Evolutionary conservation across 64 coral and sea anemone genomes (phyloP).

Genomic region (Montipora capricornis): DNA sequence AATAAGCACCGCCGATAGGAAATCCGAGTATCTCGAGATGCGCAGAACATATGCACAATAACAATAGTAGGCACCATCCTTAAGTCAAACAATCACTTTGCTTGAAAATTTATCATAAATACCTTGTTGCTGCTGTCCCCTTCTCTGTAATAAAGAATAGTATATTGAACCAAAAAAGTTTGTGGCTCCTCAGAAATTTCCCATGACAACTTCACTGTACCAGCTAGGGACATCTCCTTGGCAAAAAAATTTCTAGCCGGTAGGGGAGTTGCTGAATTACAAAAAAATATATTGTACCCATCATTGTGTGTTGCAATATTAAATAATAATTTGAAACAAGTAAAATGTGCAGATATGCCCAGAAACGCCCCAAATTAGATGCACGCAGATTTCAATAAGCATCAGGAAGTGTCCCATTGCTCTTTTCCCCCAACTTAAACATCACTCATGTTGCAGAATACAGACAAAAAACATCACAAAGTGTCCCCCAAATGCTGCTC

Average conservation of each 20-base stretch:
- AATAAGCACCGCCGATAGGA: no score
- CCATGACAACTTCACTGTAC: slow-evolving; percentile 33
- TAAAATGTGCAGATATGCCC: not conserved
- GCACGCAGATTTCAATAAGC: no score
- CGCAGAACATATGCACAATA: no score
- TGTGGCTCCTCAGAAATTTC: not conserved
- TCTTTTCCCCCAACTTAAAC: no score
- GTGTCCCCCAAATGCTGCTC: no score
- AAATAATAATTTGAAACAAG: not conserved
- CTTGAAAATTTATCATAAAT: not conserved
- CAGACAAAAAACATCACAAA: no score
- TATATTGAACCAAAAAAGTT: not conserved
- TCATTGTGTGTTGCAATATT: not conserved
- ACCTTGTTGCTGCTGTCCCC: not conserved
- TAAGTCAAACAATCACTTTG: not conserved
- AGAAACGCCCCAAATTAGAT: no score
- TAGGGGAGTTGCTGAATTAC: slow-evolving; percentile 1
- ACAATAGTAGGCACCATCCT: no score
- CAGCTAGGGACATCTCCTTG: not conserved
- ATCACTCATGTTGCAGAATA: no score
- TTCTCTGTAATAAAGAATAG: slow-evolving; percentile 31
- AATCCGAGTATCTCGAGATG: no score
- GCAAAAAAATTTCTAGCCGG: not conserved
- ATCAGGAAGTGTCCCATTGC: no score
- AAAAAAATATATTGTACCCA: not conserved